Evolutionary conservation across 2,113 vertebrate genomes (phyloP).

Genomic region (Polyodon spathula): DNA sequence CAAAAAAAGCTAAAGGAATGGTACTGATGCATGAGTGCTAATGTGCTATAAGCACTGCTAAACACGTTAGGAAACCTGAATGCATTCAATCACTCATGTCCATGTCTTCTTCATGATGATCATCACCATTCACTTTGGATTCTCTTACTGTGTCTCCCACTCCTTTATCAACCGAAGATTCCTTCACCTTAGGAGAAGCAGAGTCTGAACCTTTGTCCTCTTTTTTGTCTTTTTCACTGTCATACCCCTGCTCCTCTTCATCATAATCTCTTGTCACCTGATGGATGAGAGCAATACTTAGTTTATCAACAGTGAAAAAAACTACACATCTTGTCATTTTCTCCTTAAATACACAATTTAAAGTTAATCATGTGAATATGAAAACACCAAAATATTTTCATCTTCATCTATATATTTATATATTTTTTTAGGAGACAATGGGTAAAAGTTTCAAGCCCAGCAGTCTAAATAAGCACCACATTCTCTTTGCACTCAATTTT

Average conservation of each 20-base stretch:
- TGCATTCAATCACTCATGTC: constrained; percentile 88
- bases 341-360: no score
- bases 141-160: constrained; percentile 58
- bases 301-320: neutral
- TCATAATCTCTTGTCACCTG: constrained; percentile 97
- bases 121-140: constrained; percentile 86
- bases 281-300: neutral
- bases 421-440: no score
- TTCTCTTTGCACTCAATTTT: no score
- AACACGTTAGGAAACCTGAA: constrained; percentile 8
- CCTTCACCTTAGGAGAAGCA: constrained; percentile 62
- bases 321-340: no score
- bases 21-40: constrained; percentile 35
- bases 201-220: constrained; percentile 64
- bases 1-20: constrained; percentile 55
- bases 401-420: neutral
- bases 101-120: constrained; percentile 96
- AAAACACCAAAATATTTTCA: no score
- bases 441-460: no score
- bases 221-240: constrained; percentile 81
- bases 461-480: no score
- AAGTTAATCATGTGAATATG: neutral
- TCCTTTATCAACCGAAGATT: constrained; percentile 48
- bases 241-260: constrained; percentile 94
- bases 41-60: constrained; percentile 10